phyloP scores from a whole-genome alignment of 2,113 vertebrate species.

The Phyllostomus hastatus region DNA sequence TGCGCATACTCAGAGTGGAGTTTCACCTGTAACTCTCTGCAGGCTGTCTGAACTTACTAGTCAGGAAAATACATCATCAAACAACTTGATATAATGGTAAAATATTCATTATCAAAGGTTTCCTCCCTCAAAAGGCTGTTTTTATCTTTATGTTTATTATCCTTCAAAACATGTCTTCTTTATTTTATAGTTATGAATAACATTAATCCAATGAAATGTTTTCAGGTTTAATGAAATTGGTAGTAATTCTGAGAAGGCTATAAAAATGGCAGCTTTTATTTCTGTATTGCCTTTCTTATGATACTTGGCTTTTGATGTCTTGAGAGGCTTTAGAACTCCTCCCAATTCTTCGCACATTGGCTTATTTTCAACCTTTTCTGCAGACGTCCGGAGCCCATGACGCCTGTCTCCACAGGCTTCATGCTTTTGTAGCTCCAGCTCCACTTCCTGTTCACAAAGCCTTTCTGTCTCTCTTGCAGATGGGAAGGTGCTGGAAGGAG shows the following conservation, averaged over 20 bases:
- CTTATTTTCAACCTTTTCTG: constrained; percentile 57
- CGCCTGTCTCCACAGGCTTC: constrained; percentile 49
- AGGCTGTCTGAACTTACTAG: neutral
- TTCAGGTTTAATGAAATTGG: constrained; percentile 23
- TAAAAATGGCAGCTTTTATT: constrained; percentile 51
- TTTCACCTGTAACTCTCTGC: neutral
- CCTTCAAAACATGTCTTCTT: neutral
- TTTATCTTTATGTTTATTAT: neutral
- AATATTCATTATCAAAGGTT: neutral
- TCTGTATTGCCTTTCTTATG: constrained; percentile 33
- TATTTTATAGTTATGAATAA: constrained; percentile 36
- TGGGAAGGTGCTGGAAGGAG: constrained; percentile 43
- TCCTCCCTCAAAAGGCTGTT: neutral
- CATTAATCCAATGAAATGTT: constrained; percentile 43
- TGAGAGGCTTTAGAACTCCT: constrained; percentile 46
- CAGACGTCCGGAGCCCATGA: constrained; percentile 41
- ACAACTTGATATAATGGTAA: neutral
- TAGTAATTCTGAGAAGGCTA: neutral
- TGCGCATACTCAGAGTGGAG: neutral
- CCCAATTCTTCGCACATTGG: constrained; percentile 54
- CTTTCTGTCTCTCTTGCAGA: constrained; percentile 36
- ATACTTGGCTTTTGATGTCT: constrained; percentile 59
- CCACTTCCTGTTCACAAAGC: constrained; percentile 52
- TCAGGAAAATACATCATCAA: neutral
- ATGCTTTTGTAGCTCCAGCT: constrained; percentile 33